These are phyloP conservation scores for Plemyria rubiginata DNA, from an alignment of 2,888 invertebrate species.

Conservation along the genomic window DNA sequence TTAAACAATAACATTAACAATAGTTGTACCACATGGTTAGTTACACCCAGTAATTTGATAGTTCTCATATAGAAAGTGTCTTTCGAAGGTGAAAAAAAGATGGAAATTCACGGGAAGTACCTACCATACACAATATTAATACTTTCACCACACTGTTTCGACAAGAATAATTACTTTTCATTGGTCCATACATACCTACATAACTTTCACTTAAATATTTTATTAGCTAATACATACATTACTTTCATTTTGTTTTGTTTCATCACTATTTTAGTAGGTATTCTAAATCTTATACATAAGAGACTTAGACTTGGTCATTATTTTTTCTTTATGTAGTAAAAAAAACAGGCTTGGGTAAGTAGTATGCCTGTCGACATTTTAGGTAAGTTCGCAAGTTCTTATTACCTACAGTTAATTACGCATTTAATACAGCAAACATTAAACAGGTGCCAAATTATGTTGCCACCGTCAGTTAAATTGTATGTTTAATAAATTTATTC, in stretches of 20 bases:
- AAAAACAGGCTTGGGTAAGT: no score
- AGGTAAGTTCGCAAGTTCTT: background rate
- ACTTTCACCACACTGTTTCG: no score
- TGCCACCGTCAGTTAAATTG: background rate
- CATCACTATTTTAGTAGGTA: no score
- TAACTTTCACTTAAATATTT: no score
- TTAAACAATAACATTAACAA: slow-evolving; percentile 47
- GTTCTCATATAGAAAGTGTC: slow-evolving; percentile 18
- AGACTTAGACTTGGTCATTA: no score
- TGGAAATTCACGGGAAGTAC: slow-evolving; percentile 13
- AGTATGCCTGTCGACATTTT: no score
- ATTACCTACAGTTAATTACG: background rate
- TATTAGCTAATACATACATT: no score
- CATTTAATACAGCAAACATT: background rate
- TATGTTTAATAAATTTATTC: background rate
- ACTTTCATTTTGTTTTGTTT: no score
- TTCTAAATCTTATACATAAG: no score
- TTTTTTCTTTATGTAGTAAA: no score
- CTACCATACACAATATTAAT: background rate
- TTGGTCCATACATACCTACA: no score
- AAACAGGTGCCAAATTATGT: background rate
- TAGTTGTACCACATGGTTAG: background rate
- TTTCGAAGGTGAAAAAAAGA: background rate
- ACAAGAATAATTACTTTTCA: no score
- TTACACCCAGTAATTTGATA: slow-evolving; percentile 23